Percentiles rank a stretch among this genome's conserved stretches.
These are phyloP conservation scores for Rhinatrema bivittatum DNA, from an alignment of 2,797 vertebrate species.

Conservation along the genomic window DNA sequence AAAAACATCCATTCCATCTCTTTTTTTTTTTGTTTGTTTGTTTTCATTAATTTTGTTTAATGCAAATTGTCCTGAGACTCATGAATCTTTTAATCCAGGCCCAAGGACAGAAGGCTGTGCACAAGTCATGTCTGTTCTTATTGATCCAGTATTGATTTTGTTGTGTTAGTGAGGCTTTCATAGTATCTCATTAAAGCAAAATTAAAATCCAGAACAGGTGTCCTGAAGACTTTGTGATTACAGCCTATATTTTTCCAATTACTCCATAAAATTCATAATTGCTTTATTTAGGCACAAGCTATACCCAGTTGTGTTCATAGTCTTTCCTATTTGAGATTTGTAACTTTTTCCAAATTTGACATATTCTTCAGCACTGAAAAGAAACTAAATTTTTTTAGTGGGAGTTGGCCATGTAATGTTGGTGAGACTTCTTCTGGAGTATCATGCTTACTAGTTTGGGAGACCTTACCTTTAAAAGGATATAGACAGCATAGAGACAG, in stretches of 20 bases:
- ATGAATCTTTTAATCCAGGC: constrained; percentile 51
- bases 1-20: too few species aligned
- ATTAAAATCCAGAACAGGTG: constrained; percentile 58
- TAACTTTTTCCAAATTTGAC: too few species aligned
- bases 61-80: too few species aligned
- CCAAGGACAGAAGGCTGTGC: constrained; percentile 53
- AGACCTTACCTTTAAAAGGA: too few species aligned
- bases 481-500: too few species aligned
- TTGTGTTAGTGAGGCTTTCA: constrained; percentile 41
- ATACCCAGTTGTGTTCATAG: background rate
- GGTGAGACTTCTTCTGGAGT: too few species aligned
- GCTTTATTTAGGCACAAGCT: constrained; percentile 16
- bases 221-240: constrained; percentile 36
- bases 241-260: constrained; percentile 40
- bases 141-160: constrained; percentile 64
- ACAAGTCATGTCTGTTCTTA: constrained; percentile 51
- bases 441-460: too few species aligned
- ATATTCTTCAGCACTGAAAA: too few species aligned
- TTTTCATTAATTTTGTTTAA: too few species aligned
- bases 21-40: too few species aligned
- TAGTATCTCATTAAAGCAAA: constrained; percentile 56
- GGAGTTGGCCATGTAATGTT: too few species aligned
- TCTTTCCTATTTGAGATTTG: constrained; percentile 12
- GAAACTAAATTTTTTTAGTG: too few species aligned
- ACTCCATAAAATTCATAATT: constrained; percentile 28